Percentiles rank a stretch among this genome's conserved stretches.
Conservation (phyloP, 1,140 invertebrate genomes). For the Pygmarrhopalites habei region DNA sequence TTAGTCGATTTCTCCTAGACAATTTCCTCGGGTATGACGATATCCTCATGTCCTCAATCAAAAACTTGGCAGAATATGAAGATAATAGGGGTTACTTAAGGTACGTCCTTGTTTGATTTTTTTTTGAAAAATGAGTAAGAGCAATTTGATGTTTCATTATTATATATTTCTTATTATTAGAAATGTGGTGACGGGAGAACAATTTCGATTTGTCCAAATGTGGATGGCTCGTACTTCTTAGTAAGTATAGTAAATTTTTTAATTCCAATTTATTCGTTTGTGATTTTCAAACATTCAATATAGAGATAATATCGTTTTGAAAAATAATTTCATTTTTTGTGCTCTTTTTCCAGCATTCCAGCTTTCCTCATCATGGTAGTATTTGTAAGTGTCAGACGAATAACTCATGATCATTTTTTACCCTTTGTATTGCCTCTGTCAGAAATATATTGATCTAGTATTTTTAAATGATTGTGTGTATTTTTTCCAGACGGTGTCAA, state of each 20-base stretch:
- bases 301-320: too few relatives aligned
- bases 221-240: conserved; percentile 91
- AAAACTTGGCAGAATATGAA: conserved; percentile 87
- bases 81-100: conserved; percentile 90
- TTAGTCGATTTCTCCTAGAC: conserved; percentile 82
- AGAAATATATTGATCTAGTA: too few relatives aligned
- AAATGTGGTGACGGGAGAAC: conserved; percentile 96
- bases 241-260: too few relatives aligned
- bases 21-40: conserved; percentile 95
- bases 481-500: conserved; percentile 85
- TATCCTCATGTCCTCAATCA: conserved; percentile 91
- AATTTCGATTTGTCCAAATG: conserved; percentile 95
- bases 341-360: too few relatives aligned
- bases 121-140: background rate
- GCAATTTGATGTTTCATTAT: conserved; percentile 3
- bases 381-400: conserved; percentile 77
- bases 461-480: too few relatives aligned
- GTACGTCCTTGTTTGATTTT: conserved; percentile 43
- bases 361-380: conserved; percentile 87
- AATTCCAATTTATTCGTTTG: too few relatives aligned
- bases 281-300: too few relatives aligned
- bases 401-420: background rate
- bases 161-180: conserved; percentile 48
- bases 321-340: too few relatives aligned
- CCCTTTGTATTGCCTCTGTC: too few relatives aligned